Conservation (phyloP, 1,140 invertebrate genomes). For the Lamellibrachia luymesi region DNA sequence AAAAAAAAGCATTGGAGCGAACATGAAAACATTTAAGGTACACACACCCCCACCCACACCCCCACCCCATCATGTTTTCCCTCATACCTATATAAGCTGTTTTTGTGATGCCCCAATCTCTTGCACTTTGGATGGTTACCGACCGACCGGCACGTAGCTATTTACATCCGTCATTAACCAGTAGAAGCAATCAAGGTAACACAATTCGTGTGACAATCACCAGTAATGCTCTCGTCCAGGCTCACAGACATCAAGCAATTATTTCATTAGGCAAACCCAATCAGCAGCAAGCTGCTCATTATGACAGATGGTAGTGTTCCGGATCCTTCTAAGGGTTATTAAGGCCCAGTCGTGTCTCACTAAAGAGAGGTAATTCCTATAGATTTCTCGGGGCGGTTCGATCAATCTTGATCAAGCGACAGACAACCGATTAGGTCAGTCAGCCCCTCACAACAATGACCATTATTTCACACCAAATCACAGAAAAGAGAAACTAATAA, state of each 20-base stretch:
- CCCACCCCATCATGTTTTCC: not conserved
- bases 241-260: not conserved
- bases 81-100: not conserved
- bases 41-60: no score
- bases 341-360: not conserved
- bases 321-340: not conserved
- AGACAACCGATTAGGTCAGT: not conserved
- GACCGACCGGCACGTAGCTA: not conserved
- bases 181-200: not conserved
- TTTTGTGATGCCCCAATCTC: not conserved
- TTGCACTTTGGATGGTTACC: not conserved
- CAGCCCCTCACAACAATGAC: not conserved
- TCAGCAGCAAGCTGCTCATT: not conserved
- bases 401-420: not conserved
- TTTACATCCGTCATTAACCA: not conserved
- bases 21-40: no score
- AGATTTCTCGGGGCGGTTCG: not conserved
- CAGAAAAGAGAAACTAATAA: slow-evolving; percentile 1
- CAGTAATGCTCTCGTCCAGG: not conserved
- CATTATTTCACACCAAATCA: slow-evolving; percentile 5
- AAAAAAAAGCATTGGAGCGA: no score
- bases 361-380: not conserved
- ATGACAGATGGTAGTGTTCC: not conserved
- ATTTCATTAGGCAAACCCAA: not conserved
- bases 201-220: not conserved